Evolutionary conservation across 1,140 invertebrate species (phyloP), one percentile per base, ranked within the genome.

Genomic region (Leptinotarsa lineolata): DNA sequence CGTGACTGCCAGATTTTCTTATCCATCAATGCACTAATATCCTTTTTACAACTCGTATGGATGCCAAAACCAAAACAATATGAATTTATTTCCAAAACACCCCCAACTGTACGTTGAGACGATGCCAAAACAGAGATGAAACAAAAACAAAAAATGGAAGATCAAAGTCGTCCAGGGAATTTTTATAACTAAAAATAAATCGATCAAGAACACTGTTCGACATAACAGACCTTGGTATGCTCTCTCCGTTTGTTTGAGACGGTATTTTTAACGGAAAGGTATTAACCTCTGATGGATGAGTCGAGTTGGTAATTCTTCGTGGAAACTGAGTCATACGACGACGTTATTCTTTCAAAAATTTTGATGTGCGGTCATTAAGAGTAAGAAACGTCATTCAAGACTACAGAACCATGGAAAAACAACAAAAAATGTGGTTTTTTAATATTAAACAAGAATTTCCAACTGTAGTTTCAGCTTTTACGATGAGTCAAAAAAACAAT

Each of bases 101-200:
- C 16, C 48, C 48, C 48, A 54, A 12, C 48, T 54, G 16, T 54
- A 54, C n/a, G 15, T 8, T 15, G 48, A 54, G 15, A 54, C 48
- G 15, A 54, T 13, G 48, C 48, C 48, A 54, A 18, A 54, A 54
- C 48, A 18, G 15, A 54, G 48, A 54, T n/a, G 2, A 54, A 54
- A 54, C 16, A 54, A 54, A 54, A 54, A 18, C 48, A 54, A 54
- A 54, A 54, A 54, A 54, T 54, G 48, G 48, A 18, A 54, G 48
- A 54, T 54, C 48, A 54, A 54, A 54, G 48, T 54, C 48, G 48
- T 54, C 48, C 48, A 12, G 48, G 48, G 48, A 54, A 54, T 54
- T 54, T 54, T 54, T 54, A 54, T 54, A 54, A 54, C 48, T 54
- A 54, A 54, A 54, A 54, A 54, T 54, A 54, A 54, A 54, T 54